Evolutionary conservation across 2,888 invertebrate species (phyloP), one percentile per base, ranked within the genome.

Genomic region (Mythimna lalbum): DNA sequence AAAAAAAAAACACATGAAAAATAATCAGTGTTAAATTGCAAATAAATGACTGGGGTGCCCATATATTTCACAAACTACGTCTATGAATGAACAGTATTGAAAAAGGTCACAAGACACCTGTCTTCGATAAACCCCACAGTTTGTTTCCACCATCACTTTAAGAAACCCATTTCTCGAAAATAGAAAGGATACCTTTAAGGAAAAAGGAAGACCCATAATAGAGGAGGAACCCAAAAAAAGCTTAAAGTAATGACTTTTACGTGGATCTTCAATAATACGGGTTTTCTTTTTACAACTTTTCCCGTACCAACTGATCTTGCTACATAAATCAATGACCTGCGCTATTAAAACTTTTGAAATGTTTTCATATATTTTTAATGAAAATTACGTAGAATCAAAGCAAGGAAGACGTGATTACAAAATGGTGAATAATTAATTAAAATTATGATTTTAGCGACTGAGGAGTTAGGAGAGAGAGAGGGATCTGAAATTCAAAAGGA

Each of bases 201-300:
- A 21, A 72, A 76, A 73, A 69, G 63, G 43, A 71, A 33, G 27
- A 63, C 55, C 63, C 67, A 69, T 81, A 72, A 78, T 65, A 69
- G 67, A 63, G 50, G 39, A 43, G 43, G 57, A 72, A 68, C 69
- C 76, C 65, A 70, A 70, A 81, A 69, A 72, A 72, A 78, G 79
- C 69, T 81, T 79, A 79, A 78, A 69, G 81, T 81, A 79, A 81
- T 81, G 78, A 78, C 71, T 72, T 80, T 81, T 72, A 76, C 72
- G 72, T 78, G 69, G 55, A 72, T 76, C 59, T 67, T 21, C 39
- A 47, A 55, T 61, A 81, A 43, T 67, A 71, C 63, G 50, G 36
- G 31, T 73, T 73, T 66, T 52, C 61, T 56, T 14, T 64, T 72
- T 63, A 57, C 61, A 69, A 64, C 49, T 53, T 69, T 73, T 71